Evolutionary conservation across 2,797 vertebrate genomes (phyloP).

Genomic region (Picus viridis): DNA sequence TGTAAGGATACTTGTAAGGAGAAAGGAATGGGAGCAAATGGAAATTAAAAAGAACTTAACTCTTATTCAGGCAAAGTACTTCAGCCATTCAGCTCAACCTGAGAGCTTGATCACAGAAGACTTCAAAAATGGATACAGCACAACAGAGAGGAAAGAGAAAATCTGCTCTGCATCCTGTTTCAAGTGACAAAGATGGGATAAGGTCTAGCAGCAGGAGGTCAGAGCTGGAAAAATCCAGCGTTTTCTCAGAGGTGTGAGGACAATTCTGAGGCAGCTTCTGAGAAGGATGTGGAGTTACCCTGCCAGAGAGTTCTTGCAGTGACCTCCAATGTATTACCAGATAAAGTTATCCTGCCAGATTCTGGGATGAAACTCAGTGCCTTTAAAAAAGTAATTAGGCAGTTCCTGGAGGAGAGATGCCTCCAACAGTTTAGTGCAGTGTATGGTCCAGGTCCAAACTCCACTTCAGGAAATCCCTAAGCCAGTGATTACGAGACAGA

Average conservation of each 20-base stretch:
- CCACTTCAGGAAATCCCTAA: not conserved
- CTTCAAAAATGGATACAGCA: not conserved
- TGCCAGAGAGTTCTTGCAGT: not conserved
- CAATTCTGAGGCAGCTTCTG: not conserved
- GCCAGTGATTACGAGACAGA: not conserved
- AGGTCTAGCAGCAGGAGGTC: not conserved
- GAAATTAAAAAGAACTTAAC: conserved; percentile 29
- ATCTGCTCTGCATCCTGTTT: conserved; percentile 38
- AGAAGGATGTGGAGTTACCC: conserved; percentile 23
- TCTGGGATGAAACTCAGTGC: not conserved
- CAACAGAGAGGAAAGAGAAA: not conserved
- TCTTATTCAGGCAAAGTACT: conserved; percentile 5
- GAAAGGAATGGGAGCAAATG: not conserved
- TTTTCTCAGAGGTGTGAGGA: conserved; percentile 33
- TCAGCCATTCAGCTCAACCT: conserved; percentile 43
- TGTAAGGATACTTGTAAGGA: not conserved
- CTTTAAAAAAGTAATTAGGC: not conserved
- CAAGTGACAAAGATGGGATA: conserved; percentile 20
- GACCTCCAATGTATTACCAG: not conserved
- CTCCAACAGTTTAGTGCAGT: not conserved
- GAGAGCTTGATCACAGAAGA: conserved; percentile 3
- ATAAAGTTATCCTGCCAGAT: not conserved
- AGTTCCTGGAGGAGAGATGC: not conserved
- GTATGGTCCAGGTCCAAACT: not conserved
- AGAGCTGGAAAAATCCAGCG: conserved; percentile 31